Conservation (phyloP, 2,113 vertebrate species). For the Pogonocichla stellata region DNA sequence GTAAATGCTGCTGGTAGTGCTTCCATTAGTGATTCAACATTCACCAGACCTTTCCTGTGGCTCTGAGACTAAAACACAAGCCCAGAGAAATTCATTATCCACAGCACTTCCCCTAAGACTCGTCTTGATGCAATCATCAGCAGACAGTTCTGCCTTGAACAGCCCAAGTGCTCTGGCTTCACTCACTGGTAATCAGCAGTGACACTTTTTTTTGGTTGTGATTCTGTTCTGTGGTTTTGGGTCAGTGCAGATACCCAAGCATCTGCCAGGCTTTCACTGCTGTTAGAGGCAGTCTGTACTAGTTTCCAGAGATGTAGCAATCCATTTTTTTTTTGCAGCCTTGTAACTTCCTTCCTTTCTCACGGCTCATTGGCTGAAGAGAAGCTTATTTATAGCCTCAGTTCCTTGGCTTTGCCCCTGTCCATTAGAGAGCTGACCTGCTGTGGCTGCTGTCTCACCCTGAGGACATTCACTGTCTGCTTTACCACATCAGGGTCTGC, state of each 20-base stretch:
- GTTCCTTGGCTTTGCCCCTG: neutral
- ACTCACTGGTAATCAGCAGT: neutral
- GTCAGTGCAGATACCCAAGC: neutral
- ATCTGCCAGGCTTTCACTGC: neutral
- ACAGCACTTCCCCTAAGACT: neutral
- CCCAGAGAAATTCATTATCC: neutral
- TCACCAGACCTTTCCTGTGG: neutral
- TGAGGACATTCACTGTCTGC: neutral
- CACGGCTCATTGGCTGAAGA: neutral
- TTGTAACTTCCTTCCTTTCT: conserved; percentile 46
- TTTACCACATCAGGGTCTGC: neutral
- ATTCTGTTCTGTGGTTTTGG: neutral
- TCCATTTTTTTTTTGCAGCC: neutral
- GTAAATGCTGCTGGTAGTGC: neutral
- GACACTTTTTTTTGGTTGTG: neutral
- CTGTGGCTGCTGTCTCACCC: neutral
- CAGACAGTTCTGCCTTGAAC: neutral
- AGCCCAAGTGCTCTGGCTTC: neutral
- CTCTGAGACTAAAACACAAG: neutral
- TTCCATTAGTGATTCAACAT: neutral
- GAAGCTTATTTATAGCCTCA: conserved; percentile 25
- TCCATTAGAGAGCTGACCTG: conserved; percentile 3
- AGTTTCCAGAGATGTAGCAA: neutral
- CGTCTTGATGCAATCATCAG: neutral
- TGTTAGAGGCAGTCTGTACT: neutral